A percentile compares a stretch with the other conserved stretches of the same genome.
phyloP scores from a whole-genome alignment of 2,113 vertebrate species.

The Melanocharis versteri region DNA sequence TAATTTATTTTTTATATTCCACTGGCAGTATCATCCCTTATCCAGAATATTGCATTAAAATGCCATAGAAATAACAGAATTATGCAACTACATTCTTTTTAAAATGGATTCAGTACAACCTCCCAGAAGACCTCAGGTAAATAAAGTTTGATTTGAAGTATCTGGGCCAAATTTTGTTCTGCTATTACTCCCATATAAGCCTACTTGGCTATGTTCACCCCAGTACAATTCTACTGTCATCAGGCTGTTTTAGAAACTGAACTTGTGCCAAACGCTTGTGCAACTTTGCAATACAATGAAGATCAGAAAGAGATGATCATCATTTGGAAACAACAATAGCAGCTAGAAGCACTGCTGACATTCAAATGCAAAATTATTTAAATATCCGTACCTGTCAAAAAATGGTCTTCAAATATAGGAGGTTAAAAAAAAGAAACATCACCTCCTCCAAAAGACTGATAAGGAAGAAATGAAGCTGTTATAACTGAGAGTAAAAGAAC shows the following conservation, averaged over 20 bases:
- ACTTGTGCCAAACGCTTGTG: background rate
- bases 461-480: background rate
- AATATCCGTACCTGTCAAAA: background rate
- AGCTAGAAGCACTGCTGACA: background rate
- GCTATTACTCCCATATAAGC: background rate
- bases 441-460: background rate
- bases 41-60: background rate
- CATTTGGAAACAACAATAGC: background rate
- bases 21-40: background rate
- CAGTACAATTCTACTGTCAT: background rate
- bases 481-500: background rate
- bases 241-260: background rate
- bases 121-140: background rate
- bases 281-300: background rate
- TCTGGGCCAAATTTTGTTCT: background rate
- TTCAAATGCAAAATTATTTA: background rate
- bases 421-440: background rate
- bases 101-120: background rate
- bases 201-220: background rate
- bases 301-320: background rate
- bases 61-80: background rate
- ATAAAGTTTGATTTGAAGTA: background rate
- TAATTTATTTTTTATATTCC: background rate
- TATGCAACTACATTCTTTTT: background rate
- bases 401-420: background rate